Percentiles rank a stretch among this genome's conserved stretches.
phyloP scores from a whole-genome alignment of 2,113 vertebrate species.

The Ardeotis arabs region DNA sequence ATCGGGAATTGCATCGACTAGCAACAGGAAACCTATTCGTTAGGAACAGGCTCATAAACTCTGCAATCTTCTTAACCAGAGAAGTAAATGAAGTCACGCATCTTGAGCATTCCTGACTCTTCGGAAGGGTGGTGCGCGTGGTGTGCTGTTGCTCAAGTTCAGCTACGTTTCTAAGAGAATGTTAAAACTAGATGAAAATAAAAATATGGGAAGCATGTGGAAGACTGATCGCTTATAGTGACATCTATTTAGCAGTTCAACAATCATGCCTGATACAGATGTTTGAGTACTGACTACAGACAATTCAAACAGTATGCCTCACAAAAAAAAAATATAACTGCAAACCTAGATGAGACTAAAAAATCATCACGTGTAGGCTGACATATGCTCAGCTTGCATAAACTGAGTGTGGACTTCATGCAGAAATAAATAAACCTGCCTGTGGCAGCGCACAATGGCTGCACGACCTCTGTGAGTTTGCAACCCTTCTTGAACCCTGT shows the following conservation, averaged over 20 bases:
- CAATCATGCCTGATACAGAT: fast-evolving
- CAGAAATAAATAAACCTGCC: background rate
- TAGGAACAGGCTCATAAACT: background rate
- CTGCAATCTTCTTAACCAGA: background rate
- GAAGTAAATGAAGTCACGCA: background rate
- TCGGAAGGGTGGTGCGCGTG: background rate
- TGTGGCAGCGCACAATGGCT: fast-evolving
- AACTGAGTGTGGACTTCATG: background rate
- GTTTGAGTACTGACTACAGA: background rate
- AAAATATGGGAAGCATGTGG: background rate
- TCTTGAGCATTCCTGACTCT: background rate
- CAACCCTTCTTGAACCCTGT: background rate
- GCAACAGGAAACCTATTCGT: background rate
- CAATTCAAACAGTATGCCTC: background rate
- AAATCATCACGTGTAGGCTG: background rate
- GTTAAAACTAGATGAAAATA: background rate
- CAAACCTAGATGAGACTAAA: background rate
- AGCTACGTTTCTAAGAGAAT: background rate
- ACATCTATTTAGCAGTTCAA: background rate
- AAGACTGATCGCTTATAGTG: background rate
- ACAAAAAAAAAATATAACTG: background rate
- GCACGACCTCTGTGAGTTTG: background rate
- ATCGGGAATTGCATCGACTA: fast-evolving
- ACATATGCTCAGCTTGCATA: background rate
- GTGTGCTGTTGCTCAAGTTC: no score